phyloP scores from a whole-genome alignment of 2,113 vertebrate genomes.

The Peromyscus californicus region DNA sequence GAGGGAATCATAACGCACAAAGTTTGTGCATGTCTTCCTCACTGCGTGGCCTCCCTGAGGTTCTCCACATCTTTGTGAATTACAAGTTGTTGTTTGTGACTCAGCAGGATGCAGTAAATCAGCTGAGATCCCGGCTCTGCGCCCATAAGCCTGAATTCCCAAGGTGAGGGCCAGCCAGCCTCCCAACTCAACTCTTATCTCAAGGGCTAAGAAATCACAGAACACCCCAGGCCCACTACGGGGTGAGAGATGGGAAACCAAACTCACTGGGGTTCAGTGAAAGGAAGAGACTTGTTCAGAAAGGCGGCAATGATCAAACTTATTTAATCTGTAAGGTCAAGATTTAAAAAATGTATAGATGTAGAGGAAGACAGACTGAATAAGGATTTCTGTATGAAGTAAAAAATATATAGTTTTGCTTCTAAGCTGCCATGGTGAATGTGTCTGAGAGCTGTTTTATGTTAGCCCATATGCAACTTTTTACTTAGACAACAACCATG shows the following conservation, averaged over 20 bases:
- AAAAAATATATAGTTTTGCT: background rate
- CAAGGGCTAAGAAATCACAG: background rate
- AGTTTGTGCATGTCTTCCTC: background rate
- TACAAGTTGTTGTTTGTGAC: background rate
- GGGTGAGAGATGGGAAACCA: background rate
- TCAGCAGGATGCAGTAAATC: background rate
- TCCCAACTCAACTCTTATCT: background rate
- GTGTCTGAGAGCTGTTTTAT: background rate
- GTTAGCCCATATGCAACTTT: background rate
- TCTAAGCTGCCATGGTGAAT: background rate
- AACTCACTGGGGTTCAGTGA: background rate
- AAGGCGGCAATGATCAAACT: background rate
- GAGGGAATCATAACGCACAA: background rate
- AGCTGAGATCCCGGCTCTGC: background rate
- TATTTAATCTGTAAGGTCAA: background rate
- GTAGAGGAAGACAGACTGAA: background rate
- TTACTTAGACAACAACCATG: background rate
- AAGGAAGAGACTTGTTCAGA: background rate
- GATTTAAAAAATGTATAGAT: background rate
- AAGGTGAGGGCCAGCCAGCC: background rate
- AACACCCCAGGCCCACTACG: background rate
- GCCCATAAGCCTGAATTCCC: background rate
- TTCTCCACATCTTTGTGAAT: background rate
- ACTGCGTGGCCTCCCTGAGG: background rate
- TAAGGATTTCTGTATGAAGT: background rate